Evolutionary conservation across 1,140 invertebrate species (phyloP).

Genomic region (Neodiprion lecontei): DNA sequence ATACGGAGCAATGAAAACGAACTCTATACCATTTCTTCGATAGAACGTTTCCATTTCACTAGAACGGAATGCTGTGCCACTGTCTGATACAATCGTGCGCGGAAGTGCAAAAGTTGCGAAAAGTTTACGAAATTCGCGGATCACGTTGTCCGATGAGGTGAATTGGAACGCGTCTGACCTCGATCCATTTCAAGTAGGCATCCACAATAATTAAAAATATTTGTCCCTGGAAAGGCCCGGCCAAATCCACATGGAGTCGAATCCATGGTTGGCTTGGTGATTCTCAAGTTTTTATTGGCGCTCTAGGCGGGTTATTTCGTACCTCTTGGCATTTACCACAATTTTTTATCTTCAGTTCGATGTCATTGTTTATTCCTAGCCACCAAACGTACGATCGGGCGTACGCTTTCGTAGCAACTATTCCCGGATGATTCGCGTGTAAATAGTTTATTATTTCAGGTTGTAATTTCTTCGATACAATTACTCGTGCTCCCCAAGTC

Average conservation of each 20-base stretch:
- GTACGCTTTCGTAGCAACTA: slow-evolving; percentile 53
- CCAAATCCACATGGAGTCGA: slow-evolving; percentile 60
- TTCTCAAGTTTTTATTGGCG: slow-evolving; percentile 40
- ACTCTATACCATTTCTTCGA: slow-evolving; percentile 20
- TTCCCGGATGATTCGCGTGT: slow-evolving; percentile 53
- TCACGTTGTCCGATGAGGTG: slow-evolving; percentile 52
- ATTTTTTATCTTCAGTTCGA: slow-evolving; percentile 39
- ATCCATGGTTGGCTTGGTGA: slow-evolving; percentile 50
- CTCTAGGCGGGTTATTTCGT: slow-evolving; percentile 33
- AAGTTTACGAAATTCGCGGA: slow-evolving; percentile 29
- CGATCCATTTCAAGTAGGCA: slow-evolving; percentile 50
- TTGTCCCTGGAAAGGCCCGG: slow-evolving; percentile 49
- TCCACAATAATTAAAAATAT: slow-evolving; percentile 56
- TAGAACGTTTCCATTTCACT: slow-evolving; percentile 36
- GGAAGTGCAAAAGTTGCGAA: slow-evolving; percentile 45
- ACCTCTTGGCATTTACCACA: slow-evolving; percentile 40
- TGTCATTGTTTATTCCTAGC: slow-evolving; percentile 47
- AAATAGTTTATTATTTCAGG: slow-evolving; percentile 41
- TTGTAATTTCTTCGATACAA: slow-evolving; percentile 46
- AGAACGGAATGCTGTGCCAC: slow-evolving; percentile 46
- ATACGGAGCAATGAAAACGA: slow-evolving; percentile 21
- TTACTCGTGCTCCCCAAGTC: slow-evolving; percentile 37
- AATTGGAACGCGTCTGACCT: slow-evolving; percentile 33
- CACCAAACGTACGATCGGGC: slow-evolving; percentile 39
- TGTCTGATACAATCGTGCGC: slow-evolving; percentile 44